Percentiles rank a stretch among this genome's conserved stretches.
phyloP scores from a whole-genome alignment of 2,797 vertebrate genomes.

The Chanos chanos region DNA sequence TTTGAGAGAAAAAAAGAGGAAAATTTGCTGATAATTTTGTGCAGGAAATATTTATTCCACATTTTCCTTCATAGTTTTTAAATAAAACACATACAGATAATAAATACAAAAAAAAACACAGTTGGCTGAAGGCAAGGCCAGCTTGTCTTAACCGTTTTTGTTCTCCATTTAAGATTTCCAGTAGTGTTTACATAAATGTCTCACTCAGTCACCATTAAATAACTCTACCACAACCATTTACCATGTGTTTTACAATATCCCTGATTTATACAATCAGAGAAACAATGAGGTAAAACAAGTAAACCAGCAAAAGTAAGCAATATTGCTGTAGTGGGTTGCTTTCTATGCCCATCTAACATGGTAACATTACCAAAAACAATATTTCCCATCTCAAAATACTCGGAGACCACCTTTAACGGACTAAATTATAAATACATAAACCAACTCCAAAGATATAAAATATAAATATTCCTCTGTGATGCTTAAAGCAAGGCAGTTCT shows the following conservation, averaged over 20 bases:
- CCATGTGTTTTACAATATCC: too few species aligned
- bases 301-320: constrained; percentile 7
- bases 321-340: too few species aligned
- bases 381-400: too few species aligned
- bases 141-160: constrained; percentile 41
- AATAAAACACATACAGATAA: constrained; percentile 21
- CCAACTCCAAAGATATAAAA: too few species aligned
- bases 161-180: constrained; percentile 1
- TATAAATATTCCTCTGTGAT: too few species aligned
- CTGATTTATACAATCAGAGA: too few species aligned
- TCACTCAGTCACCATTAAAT: not conserved
- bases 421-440: too few species aligned
- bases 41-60: constrained; percentile 39
- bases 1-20: constrained; percentile 14
- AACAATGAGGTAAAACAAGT: too few species aligned
- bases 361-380: too few species aligned
- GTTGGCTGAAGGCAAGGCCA: constrained; percentile 47
- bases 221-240: not conserved
- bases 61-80: constrained; percentile 43
- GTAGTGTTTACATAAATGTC: not conserved
- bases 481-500: too few species aligned
- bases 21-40: not conserved
- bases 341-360: too few species aligned
- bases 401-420: too few species aligned
- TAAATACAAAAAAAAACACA: not conserved